These are phyloP conservation scores for Sander lucioperca DNA, from an alignment of 2,113 vertebrate species.

Conservation along the genomic window DNA sequence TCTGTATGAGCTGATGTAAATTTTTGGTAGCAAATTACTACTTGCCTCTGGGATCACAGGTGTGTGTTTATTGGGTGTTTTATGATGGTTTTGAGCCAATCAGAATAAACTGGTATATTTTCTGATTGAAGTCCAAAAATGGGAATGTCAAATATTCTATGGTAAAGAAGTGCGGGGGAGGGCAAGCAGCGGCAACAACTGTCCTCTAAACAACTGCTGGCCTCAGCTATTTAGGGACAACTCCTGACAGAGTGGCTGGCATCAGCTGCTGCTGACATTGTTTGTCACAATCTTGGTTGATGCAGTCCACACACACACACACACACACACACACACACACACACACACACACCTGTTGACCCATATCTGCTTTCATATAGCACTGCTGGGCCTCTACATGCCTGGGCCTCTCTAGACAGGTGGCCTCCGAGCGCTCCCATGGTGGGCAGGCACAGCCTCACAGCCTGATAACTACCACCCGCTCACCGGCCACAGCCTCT, in stretches of 20 bases:
- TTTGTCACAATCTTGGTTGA: constrained; percentile 67
- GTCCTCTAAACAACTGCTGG: constrained; percentile 77
- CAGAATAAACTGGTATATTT: constrained; percentile 12
- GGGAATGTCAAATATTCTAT: constrained; percentile 49
- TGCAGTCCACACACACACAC: constrained; percentile 56
- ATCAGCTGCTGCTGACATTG: constrained; percentile 78
- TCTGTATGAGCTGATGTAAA: neutral
- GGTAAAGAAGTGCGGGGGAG: constrained; percentile 20
- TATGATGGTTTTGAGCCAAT: constrained; percentile 13
- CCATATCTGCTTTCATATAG: constrained; percentile 84
- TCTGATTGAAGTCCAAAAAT: constrained; percentile 7
- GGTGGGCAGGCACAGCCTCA: constrained; percentile 42
- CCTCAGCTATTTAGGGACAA: constrained; percentile 81
- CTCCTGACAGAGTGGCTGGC: constrained; percentile 69
- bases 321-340: constrained; percentile 44
- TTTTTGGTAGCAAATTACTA: neutral
- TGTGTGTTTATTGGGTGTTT: constrained; percentile 41
- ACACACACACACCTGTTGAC: constrained; percentile 80
- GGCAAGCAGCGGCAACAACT: constrained; percentile 65
- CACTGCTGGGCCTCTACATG: constrained; percentile 62
- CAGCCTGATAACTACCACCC: constrained; percentile 43
- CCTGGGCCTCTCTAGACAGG: constrained; percentile 76
- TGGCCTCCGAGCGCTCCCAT: constrained; percentile 62
- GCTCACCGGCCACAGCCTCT: constrained; percentile 12
- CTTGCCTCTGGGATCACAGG: constrained; percentile 20